Conservation (phyloP, 2,797 vertebrate genomes). For the Chelon labrosus region DNA sequence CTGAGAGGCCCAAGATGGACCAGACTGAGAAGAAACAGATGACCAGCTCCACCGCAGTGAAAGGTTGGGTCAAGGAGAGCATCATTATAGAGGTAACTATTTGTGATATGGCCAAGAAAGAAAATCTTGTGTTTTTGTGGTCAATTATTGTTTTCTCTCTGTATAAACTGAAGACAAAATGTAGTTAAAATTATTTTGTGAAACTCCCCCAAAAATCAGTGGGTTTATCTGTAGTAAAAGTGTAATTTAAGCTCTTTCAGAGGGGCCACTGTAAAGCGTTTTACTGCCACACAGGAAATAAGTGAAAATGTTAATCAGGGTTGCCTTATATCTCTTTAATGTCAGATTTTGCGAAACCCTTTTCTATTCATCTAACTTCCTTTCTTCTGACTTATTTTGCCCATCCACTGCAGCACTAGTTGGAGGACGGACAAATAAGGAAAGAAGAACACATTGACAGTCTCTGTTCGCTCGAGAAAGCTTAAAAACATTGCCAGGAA, state of each 20-base stretch:
- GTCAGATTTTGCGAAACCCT: too few relatives aligned
- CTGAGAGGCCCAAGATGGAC: slow-evolving; percentile 98
- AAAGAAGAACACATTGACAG: not conserved
- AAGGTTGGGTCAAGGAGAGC: slow-evolving; percentile 85
- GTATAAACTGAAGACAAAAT: too few relatives aligned
- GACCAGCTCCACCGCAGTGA: slow-evolving; percentile 93
- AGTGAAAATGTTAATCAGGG: too few relatives aligned
- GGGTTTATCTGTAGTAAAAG: too few relatives aligned
- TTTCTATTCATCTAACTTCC: too few relatives aligned
- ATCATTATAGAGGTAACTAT: not conserved
- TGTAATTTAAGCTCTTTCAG: too few relatives aligned
- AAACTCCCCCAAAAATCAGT: too few relatives aligned
- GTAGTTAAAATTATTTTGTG: too few relatives aligned
- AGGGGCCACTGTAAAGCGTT: too few relatives aligned
- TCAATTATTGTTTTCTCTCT: not conserved
- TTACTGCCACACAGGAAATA: too few relatives aligned
- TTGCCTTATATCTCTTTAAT: too few relatives aligned
- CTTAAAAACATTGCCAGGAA: slow-evolving; percentile 52
- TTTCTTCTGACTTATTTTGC: not conserved
- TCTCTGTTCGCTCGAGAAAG: not conserved
- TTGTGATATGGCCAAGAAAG: not conserved
- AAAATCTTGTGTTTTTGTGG: not conserved
- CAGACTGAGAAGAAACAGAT: slow-evolving; percentile 98
- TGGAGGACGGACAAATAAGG: not conserved
- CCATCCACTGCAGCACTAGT: too few relatives aligned